A percentile compares a stretch with the other conserved stretches of the same genome.
Evolutionary conservation across 2,797 vertebrate genomes (phyloP).

Genomic region (Acrocephalus scirpaceus): DNA sequence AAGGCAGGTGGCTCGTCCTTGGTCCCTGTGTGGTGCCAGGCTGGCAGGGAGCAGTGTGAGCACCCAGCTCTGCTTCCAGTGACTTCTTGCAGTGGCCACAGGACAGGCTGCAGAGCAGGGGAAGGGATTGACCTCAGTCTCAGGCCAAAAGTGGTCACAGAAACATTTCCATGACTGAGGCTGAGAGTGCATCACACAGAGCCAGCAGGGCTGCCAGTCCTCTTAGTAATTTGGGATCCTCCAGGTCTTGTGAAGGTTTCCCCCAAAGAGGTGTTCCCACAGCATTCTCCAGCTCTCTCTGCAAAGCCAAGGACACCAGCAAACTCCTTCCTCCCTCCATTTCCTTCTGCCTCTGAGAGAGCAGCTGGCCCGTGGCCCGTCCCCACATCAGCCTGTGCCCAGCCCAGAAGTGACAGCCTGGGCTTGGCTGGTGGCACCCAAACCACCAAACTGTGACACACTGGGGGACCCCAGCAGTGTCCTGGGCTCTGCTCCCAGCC

Average conservation of each 20-base stretch:
- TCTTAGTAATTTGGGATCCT: background rate
- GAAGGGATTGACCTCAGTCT: background rate
- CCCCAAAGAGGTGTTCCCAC: background rate
- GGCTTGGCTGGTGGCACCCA: background rate
- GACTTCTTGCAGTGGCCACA: no score
- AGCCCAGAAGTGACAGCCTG: background rate
- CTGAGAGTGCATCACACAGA: background rate
- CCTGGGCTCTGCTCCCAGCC: background rate
- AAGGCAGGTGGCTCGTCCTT: background rate
- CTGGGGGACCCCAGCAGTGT: background rate
- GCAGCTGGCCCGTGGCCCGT: background rate
- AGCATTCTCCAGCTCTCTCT: background rate
- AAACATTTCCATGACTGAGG: background rate
- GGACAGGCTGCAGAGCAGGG: background rate
- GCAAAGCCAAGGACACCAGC: background rate
- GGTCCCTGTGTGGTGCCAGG: background rate
- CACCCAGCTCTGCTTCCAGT: background rate
- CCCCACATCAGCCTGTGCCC: background rate
- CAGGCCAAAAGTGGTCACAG: background rate
- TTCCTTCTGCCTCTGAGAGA: background rate
- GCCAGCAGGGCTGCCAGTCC: background rate
- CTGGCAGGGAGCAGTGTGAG: background rate
- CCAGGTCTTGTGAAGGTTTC: background rate
- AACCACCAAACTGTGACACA: rapidly evolving
- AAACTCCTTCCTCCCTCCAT: background rate